A percentile compares a stretch with the other conserved stretches of the same genome.
These are phyloP conservation scores for Intellagama lesueurii DNA, from an alignment of 2,797 vertebrate species.

Conservation along the genomic window DNA sequence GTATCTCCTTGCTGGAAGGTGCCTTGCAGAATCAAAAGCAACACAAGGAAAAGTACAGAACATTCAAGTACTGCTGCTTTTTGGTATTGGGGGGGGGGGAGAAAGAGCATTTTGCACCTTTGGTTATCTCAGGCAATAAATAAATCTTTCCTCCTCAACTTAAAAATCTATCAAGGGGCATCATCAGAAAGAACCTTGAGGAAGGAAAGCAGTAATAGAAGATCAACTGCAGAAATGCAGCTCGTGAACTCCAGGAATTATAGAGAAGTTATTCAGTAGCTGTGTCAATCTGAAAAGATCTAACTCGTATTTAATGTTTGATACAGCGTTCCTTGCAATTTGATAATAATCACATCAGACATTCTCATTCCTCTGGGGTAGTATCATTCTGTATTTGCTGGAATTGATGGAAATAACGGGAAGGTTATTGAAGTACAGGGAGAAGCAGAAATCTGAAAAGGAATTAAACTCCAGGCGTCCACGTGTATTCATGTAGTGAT, in stretches of 20 bases:
- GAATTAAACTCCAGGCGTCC: background rate
- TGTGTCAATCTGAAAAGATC: conserved; percentile 14
- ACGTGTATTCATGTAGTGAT: background rate
- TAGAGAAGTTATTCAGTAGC: conserved; percentile 23
- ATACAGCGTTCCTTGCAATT: conserved; percentile 6
- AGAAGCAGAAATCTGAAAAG: background rate
- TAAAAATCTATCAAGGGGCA: conserved; percentile 3
- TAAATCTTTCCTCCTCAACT: background rate
- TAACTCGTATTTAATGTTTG: conserved; percentile 2
- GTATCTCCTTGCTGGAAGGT: conserved; percentile 15
- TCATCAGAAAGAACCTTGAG: conserved; percentile 1
- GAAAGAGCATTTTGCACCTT: background rate
- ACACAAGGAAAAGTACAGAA: background rate
- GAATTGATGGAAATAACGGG: conserved; percentile 2
- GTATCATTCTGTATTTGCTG: conserved; percentile 18
- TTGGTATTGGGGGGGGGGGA: background rate
- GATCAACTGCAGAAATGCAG: conserved; percentile 10
- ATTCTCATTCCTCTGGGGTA: conserved; percentile 21
- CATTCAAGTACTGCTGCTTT: background rate
- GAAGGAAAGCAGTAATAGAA: conserved; percentile 13
- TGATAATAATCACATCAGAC: conserved; percentile 32
- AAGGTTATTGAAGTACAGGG: conserved; percentile 30
- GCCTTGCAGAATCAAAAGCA: background rate
- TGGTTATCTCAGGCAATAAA: background rate
- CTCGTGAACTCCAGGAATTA: conserved; percentile 19